A percentile compares a stretch with the other conserved stretches of the same genome.
phyloP scores from a whole-genome alignment of 2,888 invertebrate genomes.

The Cephus sareptanus region DNA sequence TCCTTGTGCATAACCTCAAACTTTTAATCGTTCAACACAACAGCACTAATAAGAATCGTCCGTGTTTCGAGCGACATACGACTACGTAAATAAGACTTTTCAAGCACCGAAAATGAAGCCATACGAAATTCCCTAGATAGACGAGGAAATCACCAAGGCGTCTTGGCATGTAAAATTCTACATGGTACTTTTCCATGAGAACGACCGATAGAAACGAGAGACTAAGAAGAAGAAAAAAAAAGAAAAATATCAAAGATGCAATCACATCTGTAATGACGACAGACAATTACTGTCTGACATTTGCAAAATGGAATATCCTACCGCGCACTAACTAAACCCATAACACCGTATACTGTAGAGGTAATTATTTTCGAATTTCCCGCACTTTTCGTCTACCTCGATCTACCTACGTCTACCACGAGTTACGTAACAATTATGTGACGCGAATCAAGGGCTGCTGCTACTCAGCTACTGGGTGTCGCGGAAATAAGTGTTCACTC shows the following conservation, averaged over 20 bases:
- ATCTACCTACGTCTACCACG: neutral
- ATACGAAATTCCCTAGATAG: too few species aligned
- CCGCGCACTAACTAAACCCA: neutral
- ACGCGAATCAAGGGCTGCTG: neutral
- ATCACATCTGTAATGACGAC: slow-evolving; percentile 12
- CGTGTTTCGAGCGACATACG: too few species aligned
- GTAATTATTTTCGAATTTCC: neutral
- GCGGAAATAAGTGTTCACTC: neutral
- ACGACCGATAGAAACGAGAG: neutral
- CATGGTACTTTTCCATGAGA: too few species aligned
- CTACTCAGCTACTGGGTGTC: neutral
- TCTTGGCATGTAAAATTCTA: too few species aligned
- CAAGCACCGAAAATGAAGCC: too few species aligned
- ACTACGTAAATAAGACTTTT: too few species aligned
- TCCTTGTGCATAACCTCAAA: too few species aligned
- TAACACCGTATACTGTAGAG: neutral
- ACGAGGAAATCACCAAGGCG: too few species aligned
- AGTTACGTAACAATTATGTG: slow-evolving; percentile 9
- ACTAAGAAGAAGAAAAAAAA: neutral
- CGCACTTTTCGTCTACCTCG: slow-evolving; percentile 3
- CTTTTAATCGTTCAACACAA: too few species aligned
- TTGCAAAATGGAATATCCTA: slow-evolving; percentile 33
- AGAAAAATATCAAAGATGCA: slow-evolving; percentile 4
- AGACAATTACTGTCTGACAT: slow-evolving; percentile 31
- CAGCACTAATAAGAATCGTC: too few species aligned